Evolutionary conservation across 1,140 invertebrate species (phyloP).

Genomic region (Drosophila yakuba): DNA sequence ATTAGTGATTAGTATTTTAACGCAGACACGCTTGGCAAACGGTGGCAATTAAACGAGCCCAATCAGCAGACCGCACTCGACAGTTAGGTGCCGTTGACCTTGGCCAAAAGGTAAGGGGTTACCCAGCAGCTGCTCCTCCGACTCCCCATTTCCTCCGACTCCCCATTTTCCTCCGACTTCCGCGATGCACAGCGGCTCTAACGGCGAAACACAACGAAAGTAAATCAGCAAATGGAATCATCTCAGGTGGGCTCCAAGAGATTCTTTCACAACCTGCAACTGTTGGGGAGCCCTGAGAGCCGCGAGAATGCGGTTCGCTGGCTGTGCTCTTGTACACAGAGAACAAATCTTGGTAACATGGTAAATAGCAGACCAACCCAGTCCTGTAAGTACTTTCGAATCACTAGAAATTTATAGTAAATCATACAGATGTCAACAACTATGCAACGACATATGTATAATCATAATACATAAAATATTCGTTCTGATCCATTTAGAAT

Average conservation of each 20-base stretch:
- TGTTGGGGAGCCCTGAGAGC: conserved; percentile 33
- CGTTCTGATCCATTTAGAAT: no score
- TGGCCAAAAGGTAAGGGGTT: conserved; percentile 69
- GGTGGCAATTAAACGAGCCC: conserved; percentile 59
- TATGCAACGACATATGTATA: no score
- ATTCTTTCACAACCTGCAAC: conserved; percentile 46
- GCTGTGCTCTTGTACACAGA: conserved; percentile 26
- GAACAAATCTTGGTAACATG: not conserved
- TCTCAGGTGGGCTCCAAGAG: conserved; percentile 35
- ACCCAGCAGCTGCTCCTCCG: conserved; percentile 6
- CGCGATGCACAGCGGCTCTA: conserved; percentile 43
- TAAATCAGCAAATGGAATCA: conserved; percentile 64
- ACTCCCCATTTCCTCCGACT: conserved; percentile 10
- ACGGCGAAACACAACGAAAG: conserved; percentile 66
- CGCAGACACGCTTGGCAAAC: conserved; percentile 70
- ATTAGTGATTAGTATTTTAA: conserved; percentile 76
- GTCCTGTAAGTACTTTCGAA: no score
- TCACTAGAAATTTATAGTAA: no score
- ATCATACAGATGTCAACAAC: no score
- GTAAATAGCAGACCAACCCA: no score
- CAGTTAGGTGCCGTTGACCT: conserved; percentile 78
- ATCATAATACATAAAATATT: no score
- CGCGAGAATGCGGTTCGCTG: conserved; percentile 33
- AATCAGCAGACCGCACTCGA: conserved; percentile 36
- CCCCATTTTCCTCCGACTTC: conserved; percentile 34